Evolutionary conservation across 1,140 invertebrate genomes (phyloP).

Genomic region (Mizuhopecten yessoensis): DNA sequence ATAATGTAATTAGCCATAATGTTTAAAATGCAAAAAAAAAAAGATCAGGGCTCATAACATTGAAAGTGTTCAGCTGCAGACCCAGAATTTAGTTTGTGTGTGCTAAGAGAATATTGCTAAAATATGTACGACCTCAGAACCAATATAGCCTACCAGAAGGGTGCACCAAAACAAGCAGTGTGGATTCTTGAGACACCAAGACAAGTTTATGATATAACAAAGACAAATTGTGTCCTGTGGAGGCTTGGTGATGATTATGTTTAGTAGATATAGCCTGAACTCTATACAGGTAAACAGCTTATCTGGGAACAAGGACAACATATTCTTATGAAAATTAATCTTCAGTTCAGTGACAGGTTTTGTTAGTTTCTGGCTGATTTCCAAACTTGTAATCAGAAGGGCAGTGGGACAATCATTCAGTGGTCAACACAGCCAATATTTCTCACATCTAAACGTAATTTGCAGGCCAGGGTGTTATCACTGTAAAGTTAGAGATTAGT

Average conservation of each 20-base stretch:
- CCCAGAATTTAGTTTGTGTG: too few species aligned
- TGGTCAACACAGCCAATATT: not conserved
- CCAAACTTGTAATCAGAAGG: slow-evolving; percentile 14
- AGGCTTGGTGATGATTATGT: not conserved
- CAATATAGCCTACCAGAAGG: too few species aligned
- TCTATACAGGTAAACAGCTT: not conserved
- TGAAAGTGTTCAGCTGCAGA: too few species aligned
- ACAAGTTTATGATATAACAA: not conserved
- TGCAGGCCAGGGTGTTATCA: slow-evolving; percentile 16
- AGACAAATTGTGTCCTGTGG: not conserved
- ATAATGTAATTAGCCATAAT: too few species aligned
- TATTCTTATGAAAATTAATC: slow-evolving; percentile 20
- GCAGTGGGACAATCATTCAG: slow-evolving; percentile 14
- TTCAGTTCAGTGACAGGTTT: not conserved
- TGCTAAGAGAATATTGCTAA: too few species aligned
- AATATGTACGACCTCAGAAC: too few species aligned
- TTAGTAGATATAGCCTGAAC: not conserved
- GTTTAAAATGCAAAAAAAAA: too few species aligned
- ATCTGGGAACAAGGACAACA: not conserved
- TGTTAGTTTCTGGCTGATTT: not conserved
- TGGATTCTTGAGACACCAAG: not conserved
- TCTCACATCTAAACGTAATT: slow-evolving; percentile 34
- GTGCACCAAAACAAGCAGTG: not conserved
- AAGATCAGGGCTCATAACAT: too few species aligned
- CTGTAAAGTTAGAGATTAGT: not conserved